Evolutionary conservation across 2,888 invertebrate genomes (phyloP), one percentile per base, ranked within the genome.

Genomic region (Apotomis turbidana): DNA sequence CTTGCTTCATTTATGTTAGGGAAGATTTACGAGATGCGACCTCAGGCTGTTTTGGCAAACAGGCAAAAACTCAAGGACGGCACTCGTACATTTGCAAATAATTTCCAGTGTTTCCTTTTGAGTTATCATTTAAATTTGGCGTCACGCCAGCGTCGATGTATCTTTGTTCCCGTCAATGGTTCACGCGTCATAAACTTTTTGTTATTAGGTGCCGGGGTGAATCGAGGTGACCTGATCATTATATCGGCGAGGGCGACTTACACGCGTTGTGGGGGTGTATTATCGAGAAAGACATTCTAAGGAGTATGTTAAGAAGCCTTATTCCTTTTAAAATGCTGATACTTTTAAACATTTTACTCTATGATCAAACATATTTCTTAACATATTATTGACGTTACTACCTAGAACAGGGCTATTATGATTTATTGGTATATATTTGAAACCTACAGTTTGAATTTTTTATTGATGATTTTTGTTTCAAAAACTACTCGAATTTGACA

Each of bases 121-220:
- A 63, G 68, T 75, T 74, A 75, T 79, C 78, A 79, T 79, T 78
- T 76, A 77, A 78, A 78, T 77, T 77, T 80, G 81, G 81, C 80
- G 74, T 57, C 36, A 57, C 68, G 77, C 81, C 81, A 67, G 58
- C 67, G 66, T 63, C 74, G 71, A 76, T 78, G 77, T 67, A 71
- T 76, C 70, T 71, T 73, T 69, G 74, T 74, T 69, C 73, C 75
- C 78, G 78, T 77, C 77, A 77, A 76, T 77, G 76, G 78, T 78
- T 78, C 78, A 77, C 78, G 77, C 68, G 74, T 78, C 77, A 78
- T 78, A 80, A 79, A 76, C 78, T 76, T 77, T 66, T 73, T 74
- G 74, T 73, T 74, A 74, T 72, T 74, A 70, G 74, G 73, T 76
- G 72, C 64, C 74, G 71, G 68, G 64, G 70, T 60, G 70, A 71